Evolutionary conservation across 2,797 vertebrate species (phyloP), one percentile per base, ranked within the genome.

Genomic region (Heteromormyrus szaboi): DNA sequence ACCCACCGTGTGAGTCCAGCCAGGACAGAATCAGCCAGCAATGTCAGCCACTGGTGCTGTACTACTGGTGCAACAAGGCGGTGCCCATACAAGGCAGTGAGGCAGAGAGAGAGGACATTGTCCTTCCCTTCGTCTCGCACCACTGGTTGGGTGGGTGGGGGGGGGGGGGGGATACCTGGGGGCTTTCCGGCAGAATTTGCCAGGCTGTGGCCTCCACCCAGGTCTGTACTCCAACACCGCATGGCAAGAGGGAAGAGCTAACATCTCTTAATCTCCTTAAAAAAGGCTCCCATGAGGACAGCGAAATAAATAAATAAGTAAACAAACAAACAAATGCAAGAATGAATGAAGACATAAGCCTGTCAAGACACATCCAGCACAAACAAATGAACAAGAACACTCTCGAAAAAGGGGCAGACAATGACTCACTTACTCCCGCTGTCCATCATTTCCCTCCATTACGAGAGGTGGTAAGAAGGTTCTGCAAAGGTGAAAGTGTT

Each of bases 351-450:
- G 29, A 48, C n/a, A 48, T 46, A 29, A 29, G 48, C 46, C 81
- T 85, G 48, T 85, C 81, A 85, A 85, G 46, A 85, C 46, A 22
- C 81, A 85, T 85, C 46, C 81, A n/a, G 81, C 81, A 22, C 81
- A 44, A 51, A 22, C 44, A 50, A 85, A 85, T 50, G 48, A 85
- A 85, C 46, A 85, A 25, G 81, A 84, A 44, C 81, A 50, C 48
- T 85, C 81, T 25, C 0, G 46, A 29, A 85, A 46, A 11, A 37
- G n/a, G 81, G 22, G 81, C n/a, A 51, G 46, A 51, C 81, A 48
- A 46, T 85, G 81, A 85, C 81, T 85, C 81, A 85, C 44, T 85
- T 6, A 12, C 46, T 50, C n/a, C 22, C 1, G 81, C 44, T 85
- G 81, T 51, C 81, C 81, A 85, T 85, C 81, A 50, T 51, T 14